Evolutionary conservation across 2,888 invertebrate genomes (phyloP).

Genomic region (Listrodromus nycthemerus): DNA sequence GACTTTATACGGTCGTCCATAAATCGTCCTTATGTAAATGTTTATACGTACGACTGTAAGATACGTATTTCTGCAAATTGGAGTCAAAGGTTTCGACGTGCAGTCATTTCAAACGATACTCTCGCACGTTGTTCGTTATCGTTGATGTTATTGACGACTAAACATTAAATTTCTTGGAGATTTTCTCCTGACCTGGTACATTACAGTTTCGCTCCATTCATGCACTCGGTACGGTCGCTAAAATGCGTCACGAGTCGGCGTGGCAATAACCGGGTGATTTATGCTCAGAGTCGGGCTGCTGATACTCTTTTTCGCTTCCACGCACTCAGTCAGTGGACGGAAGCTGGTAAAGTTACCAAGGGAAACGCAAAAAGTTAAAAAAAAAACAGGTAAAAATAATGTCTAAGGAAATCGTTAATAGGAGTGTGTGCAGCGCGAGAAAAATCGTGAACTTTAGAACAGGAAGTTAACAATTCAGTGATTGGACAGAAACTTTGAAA

Average conservation of each 20-base stretch:
- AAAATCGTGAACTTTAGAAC: background rate
- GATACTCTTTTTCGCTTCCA: background rate
- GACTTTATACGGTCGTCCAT: too few relatives aligned
- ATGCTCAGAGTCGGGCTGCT: background rate
- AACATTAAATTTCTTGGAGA: constrained; percentile 13
- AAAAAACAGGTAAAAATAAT: background rate
- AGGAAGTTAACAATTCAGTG: background rate
- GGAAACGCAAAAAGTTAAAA: background rate
- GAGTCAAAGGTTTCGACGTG: constrained; percentile 13
- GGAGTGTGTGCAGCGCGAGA: background rate
- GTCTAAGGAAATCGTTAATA: background rate
- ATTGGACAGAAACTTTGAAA: background rate
- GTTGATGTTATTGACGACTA: constrained; percentile 13
- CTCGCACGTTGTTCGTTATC: constrained; percentile 24
- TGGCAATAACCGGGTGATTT: constrained; percentile 33
- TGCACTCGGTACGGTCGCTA: background rate
- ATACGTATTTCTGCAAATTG: background rate
- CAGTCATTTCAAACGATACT: constrained; percentile 20
- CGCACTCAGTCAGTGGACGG: background rate
- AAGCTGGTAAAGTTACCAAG: background rate
- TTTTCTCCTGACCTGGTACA: background rate
- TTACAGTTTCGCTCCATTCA: background rate
- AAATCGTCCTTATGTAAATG: too few relatives aligned
- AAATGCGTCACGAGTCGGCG: constrained; percentile 13
- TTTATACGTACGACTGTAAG: background rate